Percentiles rank a stretch among this genome's conserved stretches.
Conservation (phyloP, 2,888 invertebrate species). For the Eupeodes luniger region DNA sequence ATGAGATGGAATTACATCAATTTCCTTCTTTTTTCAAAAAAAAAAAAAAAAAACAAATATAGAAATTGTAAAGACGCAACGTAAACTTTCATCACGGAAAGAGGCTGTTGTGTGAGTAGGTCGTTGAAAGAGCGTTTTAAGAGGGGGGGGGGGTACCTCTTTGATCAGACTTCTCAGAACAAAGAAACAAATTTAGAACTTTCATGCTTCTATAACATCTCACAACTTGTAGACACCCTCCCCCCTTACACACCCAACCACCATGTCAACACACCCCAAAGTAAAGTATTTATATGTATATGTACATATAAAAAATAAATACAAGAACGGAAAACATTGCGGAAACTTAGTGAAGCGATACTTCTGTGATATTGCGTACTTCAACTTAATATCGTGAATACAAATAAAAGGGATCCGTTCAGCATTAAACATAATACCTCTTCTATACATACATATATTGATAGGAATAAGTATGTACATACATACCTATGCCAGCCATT, state of each 20-base stretch:
- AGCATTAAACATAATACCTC: background rate
- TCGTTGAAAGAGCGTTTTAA: background rate
- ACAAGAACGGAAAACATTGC: constrained; percentile 33
- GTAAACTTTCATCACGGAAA: background rate
- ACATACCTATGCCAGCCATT: background rate
- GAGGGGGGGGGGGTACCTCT: background rate
- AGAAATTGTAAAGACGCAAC: background rate
- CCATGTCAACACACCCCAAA: too few relatives aligned
- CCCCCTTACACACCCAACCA: background rate
- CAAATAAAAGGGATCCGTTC: constrained; percentile 53
- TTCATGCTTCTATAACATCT: background rate
- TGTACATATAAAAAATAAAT: background rate
- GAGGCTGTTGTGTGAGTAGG: background rate
- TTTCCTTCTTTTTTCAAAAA: constrained; percentile 29
- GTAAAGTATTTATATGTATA: background rate
- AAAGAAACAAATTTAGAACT: constrained; percentile 37
- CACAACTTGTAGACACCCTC: background rate
- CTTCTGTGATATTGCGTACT: constrained; percentile 69
- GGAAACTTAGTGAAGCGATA: constrained; percentile 58
- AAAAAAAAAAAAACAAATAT: constrained; percentile 10
- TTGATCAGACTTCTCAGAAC: constrained; percentile 25
- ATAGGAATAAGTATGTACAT: background rate
- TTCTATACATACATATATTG: too few relatives aligned
- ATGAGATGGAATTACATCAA: constrained; percentile 67
- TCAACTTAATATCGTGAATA: constrained; percentile 66